phyloP scores from a whole-genome alignment of 1,140 invertebrate genomes.

The Reticulitermes speratus region DNA sequence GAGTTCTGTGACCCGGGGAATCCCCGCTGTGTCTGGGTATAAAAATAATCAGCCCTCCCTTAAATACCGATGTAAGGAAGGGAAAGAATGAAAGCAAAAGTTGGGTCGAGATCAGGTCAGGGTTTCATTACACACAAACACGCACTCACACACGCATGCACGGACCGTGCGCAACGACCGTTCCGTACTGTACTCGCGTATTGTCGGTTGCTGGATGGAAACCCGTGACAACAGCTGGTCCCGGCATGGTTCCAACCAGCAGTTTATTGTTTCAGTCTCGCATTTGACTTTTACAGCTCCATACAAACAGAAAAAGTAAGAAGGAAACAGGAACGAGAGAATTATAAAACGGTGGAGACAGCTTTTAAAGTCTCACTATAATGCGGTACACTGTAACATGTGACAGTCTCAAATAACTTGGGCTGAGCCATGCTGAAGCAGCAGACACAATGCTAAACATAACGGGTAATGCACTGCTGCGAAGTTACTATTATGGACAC shows the following conservation, averaged over 20 bases:
- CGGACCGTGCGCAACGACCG: no score
- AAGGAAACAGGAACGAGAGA: neutral
- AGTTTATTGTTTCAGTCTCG: constrained; percentile 12
- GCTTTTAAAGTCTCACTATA: neutral
- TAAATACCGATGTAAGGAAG: neutral
- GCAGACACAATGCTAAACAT: no score
- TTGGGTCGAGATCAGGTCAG: neutral
- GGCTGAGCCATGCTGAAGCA: no score
- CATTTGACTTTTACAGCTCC: constrained; percentile 10
- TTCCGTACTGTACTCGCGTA: neutral
- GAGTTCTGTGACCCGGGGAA: neutral
- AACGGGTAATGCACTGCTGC: no score
- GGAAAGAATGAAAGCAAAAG: neutral
- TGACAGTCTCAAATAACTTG: neutral
- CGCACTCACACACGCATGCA: no score
- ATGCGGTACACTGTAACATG: neutral
- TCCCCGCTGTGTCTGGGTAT: neutral
- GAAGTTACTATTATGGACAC: no score
- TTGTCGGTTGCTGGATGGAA: neutral
- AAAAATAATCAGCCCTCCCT: neutral
- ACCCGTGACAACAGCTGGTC: neutral
- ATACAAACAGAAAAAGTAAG: neutral
- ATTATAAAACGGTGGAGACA: neutral
- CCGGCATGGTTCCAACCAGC: neutral
- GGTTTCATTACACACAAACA: neutral